Conservation (phyloP, 2,888 invertebrate genomes). For the Cantharis rufa region DNA sequence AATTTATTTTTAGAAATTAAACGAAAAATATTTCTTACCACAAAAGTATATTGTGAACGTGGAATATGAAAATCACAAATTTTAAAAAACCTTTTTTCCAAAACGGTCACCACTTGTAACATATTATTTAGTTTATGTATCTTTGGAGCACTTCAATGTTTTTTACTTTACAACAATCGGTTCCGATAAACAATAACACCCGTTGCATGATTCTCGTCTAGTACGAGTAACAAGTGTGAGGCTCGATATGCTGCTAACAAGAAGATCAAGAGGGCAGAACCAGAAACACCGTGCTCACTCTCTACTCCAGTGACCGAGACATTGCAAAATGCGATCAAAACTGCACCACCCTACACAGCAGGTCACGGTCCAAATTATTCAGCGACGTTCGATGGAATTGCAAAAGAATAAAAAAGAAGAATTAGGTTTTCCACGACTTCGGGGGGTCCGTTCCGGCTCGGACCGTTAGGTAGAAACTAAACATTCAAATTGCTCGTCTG, state of each 20-base stretch:
- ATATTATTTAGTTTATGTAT: background rate
- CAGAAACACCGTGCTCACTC: slow-evolving; percentile 38
- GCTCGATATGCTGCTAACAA: slow-evolving; percentile 27
- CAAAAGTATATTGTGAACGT: background rate
- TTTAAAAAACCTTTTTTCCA: background rate
- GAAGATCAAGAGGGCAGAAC: slow-evolving; percentile 23
- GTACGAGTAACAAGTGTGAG: slow-evolving; percentile 33
- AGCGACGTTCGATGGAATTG: slow-evolving; percentile 1
- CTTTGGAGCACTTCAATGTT: background rate
- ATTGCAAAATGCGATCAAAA: slow-evolving; percentile 28
- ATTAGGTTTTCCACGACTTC: slow-evolving; percentile 11
- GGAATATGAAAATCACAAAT: background rate
- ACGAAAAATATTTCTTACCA: background rate
- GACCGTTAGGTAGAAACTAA: slow-evolving; percentile 17
- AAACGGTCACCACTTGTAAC: background rate
- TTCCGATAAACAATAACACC: background rate
- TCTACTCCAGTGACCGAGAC: slow-evolving; percentile 49
- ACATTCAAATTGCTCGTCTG: background rate
- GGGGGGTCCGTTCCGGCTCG: slow-evolving; percentile 6
- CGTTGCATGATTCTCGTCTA: slow-evolving; percentile 3
- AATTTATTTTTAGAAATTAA: background rate
- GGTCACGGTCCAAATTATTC: slow-evolving; percentile 22
- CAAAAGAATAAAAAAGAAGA: slow-evolving; percentile 11
- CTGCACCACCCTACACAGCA: slow-evolving; percentile 22
- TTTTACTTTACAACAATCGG: background rate